phyloP scores from a whole-genome alignment of 2,888 invertebrate species.

The Ormyrus pomaceus region DNA sequence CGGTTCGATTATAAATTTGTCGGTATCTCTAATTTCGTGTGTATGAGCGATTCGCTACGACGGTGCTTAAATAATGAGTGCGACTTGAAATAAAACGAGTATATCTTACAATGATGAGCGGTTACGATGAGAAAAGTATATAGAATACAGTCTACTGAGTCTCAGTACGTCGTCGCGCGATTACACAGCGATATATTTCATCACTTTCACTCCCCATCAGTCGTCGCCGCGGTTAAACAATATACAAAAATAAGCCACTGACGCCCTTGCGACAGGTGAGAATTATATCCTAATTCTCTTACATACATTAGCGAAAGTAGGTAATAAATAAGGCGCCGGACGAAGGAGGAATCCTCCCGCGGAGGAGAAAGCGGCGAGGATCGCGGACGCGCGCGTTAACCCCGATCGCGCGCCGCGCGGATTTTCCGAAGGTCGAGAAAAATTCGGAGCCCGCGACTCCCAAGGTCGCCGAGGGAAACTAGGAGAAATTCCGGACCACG shows the following conservation, averaged over 20 bases:
- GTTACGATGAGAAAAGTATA: conserved; percentile 47
- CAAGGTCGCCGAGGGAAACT: conserved; percentile 37
- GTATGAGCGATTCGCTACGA: background rate
- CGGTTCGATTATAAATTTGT: conserved; percentile 40
- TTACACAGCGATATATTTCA: conserved; percentile 20
- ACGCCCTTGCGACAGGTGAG: too few relatives aligned
- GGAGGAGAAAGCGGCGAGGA: too few relatives aligned
- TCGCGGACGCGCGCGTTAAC: background rate
- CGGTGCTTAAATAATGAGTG: conserved; percentile 58
- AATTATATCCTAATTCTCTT: too few relatives aligned
- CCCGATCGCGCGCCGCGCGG: conserved; percentile 17
- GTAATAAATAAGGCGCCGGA: too few relatives aligned
- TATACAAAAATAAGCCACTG: conserved; percentile 18
- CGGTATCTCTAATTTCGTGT: conserved; percentile 8
- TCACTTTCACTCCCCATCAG: conserved; percentile 30
- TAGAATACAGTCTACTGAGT: conserved; percentile 28
- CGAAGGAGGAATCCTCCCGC: too few relatives aligned
- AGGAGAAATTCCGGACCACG: conserved; percentile 13
- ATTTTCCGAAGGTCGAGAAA: conserved; percentile 48
- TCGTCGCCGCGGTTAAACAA: background rate
- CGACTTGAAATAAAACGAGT: conserved; percentile 43
- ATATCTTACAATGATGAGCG: conserved; percentile 48
- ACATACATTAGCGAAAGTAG: too few relatives aligned
- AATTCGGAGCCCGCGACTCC: conserved; percentile 17
- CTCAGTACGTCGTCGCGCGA: conserved; percentile 52